Base-by-base conservation (phyloP, 1,140 invertebrate species). In the Calephelis virginiensis region DNA sequence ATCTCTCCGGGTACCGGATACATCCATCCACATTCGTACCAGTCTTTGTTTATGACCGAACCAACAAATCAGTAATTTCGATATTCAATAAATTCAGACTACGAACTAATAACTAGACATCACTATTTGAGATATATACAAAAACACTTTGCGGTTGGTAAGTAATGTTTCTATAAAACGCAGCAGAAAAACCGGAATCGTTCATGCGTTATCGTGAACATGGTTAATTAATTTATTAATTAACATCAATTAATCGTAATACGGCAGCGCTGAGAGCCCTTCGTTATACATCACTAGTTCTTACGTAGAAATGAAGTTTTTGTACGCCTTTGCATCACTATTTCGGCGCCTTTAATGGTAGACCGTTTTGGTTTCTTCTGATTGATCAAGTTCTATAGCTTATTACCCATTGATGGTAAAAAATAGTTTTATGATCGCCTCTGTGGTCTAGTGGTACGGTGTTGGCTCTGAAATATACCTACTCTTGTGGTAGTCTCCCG, bases 181-280 rank as follows among this genome's bases (percentile, higher is more conserved):
- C 75, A 78, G 72, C 69, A 74, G 75, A 87, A 87, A 86, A 87
- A 85, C 75, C 70, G 69, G 74, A 78, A 65, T 73, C 78, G 69
- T 68, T 84, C 71, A 76, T 76, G 82, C 84, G 78, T 78, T 63
- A 74, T 83, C 50, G 88, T 83, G 84, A 83, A 83, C 80, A 86
- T 86, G 81, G 76, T 77, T 83, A 86, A 90, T 88, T 90, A 85
- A 88, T 89, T 83, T 86, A 88, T 88, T 86, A 84, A 87, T 88
- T 90, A 84, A 76, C 80, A 85, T 86, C 80, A 86, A 88, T 87
- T 86, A 84, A 84, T 81, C 75, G 79, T 83, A 80, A 77, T 76
- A 78, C 75, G 68, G 75, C 75, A 72, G 77, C 73, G 71, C 69
- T 70, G 72, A 74, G 71, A 69, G 70, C 70, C 73, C 70, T 64